Evolutionary conservation across 1,140 invertebrate species (phyloP), one percentile per base, ranked within the genome.

Genomic region (Drosophila fuyamai): DNA sequence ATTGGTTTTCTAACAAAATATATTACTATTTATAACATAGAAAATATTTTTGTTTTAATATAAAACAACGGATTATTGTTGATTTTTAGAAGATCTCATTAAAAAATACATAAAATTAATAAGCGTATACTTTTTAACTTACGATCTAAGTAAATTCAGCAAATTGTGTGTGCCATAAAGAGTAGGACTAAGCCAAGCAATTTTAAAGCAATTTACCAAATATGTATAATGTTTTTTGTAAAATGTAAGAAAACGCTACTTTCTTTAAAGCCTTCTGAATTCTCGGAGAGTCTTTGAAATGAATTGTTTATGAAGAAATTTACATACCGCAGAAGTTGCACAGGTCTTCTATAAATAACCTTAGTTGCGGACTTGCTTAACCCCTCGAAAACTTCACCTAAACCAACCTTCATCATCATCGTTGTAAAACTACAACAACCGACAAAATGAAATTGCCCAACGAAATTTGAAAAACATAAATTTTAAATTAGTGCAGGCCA

Each of bases 391-490:
- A 9, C 61, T 14, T 9, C 48, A 27, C 36, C 46, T 8, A 7
- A 18, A 5, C 40, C 32, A 8, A 12, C 41, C 18, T n/a, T 16
- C 16, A 38, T 58, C 36, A 46, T 76, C 14, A 53, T 57, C 60
- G 41, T 48, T 48, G 47, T 79, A 83, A 75, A 76, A 80, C 76
- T 68, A 60, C 48, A 67, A 60, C 44, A 67, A 57, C 23, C 61
- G 35, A 65, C 70, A 75, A 80, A 76, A 76, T 54, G 44, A 76
- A 79, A 76, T 83, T 71, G 54, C 54, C 76, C 23, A 67, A 60
- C 76, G 57, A 79, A 71, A 80, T 76, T 57, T 67, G 55, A 60
- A 79, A 85, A 78, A 79, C 77, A 85, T 85, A 74, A 85, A 85
- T 85, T 81, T 85, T 78, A 81, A 85, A 85, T 85, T 81, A 84